Percentiles rank a stretch among this genome's conserved stretches.
Evolutionary conservation across 2,797 vertebrate genomes (phyloP).

Genomic region (Leptoclinus maculatus): DNA sequence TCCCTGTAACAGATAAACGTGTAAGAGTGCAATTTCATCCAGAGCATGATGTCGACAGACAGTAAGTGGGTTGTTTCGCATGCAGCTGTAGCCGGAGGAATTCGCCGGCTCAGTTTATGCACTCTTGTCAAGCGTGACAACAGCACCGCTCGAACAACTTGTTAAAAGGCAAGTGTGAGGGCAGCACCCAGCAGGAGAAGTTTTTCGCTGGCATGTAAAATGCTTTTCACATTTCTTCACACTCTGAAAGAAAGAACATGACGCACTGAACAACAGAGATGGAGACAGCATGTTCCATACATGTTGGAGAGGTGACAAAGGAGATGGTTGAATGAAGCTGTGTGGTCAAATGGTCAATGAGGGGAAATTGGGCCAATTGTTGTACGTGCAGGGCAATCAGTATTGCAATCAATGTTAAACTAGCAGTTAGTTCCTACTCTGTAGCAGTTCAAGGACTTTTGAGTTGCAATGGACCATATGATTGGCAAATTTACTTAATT

Average conservation of each 20-base stretch:
- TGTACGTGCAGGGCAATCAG: background rate
- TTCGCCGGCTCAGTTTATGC: slow-evolving; percentile 21
- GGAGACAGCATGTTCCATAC: background rate
- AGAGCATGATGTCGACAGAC: slow-evolving; percentile 21
- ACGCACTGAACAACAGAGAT: background rate
- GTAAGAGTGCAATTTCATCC: slow-evolving; percentile 39
- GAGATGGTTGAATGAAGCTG: background rate
- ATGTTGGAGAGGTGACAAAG: background rate
- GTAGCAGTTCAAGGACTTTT: background rate
- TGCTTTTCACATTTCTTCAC: slow-evolving; percentile 37
- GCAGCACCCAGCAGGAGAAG: slow-evolving; percentile 33
- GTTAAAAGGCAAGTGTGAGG: slow-evolving; percentile 27
- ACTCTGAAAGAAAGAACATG: background rate
- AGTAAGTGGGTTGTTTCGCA: slow-evolving; percentile 33
- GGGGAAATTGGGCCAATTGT: background rate
- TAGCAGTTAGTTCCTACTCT: background rate
- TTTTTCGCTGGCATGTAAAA: slow-evolving; percentile 17
- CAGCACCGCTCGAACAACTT: slow-evolving; percentile 40
- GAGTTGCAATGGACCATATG: slow-evolving; percentile 3
- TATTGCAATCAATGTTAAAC: background rate
- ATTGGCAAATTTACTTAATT: slow-evolving; percentile 5
- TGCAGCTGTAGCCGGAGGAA: slow-evolving; percentile 25
- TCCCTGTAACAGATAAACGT: slow-evolving; percentile 39
- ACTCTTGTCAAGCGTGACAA: slow-evolving; percentile 35
- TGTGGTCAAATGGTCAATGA: background rate